Percentiles rank a stretch among this genome's conserved stretches.
Evolutionary conservation across 1,140 invertebrate genomes (phyloP).

Genomic region (Aphelinus certus): DNA sequence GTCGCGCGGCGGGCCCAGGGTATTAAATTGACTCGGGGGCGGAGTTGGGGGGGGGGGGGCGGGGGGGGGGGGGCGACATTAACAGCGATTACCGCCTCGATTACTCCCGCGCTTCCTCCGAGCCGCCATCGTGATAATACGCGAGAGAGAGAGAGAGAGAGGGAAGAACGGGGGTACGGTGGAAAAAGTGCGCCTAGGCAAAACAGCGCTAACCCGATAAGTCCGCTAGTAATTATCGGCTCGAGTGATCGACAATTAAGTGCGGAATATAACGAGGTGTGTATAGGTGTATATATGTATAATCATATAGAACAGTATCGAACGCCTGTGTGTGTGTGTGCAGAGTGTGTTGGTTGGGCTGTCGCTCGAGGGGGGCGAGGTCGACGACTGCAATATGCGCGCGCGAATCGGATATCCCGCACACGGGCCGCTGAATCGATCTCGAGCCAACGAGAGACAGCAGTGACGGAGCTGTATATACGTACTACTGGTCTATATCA

Average conservation of each 20-base stretch:
- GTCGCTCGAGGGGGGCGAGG: neutral
- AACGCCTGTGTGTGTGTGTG: too few relatives aligned
- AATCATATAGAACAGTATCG: too few relatives aligned
- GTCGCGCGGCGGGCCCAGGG: too few relatives aligned
- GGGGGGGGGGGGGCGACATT: neutral
- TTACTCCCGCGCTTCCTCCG: neutral
- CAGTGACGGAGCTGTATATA: neutral
- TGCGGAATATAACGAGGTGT: conserved; percentile 40
- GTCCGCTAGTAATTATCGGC: conserved; percentile 39
- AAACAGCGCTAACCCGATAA: neutral
- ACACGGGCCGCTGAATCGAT: neutral
- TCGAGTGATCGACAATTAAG: conserved; percentile 42
- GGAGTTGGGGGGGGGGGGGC: too few relatives aligned
- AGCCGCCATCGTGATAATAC: neutral
- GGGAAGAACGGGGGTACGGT: too few relatives aligned
- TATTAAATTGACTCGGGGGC: neutral
- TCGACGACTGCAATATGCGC: neutral
- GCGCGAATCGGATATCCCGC: conserved; percentile 10
- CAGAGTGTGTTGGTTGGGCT: too few relatives aligned
- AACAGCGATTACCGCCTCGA: conserved; percentile 2
- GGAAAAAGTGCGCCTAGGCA: too few relatives aligned
- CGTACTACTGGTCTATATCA: neutral
- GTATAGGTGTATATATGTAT: conserved; percentile 11
- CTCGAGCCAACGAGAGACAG: neutral
- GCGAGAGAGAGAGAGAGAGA: too few relatives aligned